Base-by-base conservation (phyloP, 2,797 vertebrate species). In the Carcharodon carcharias region DNA sequence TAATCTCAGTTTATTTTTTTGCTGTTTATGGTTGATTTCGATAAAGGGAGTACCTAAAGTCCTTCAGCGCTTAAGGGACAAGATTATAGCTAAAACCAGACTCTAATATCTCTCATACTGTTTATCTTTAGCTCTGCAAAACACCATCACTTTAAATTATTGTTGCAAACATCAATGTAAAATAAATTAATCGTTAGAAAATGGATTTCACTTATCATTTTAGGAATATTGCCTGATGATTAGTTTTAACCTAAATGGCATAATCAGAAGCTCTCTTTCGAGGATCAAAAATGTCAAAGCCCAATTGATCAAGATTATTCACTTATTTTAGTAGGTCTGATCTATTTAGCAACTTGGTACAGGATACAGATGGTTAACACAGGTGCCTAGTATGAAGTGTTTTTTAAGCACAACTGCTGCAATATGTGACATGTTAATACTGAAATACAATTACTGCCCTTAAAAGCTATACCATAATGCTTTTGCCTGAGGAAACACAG, bases 401-500 rank as follows among this genome's bases (percentile, higher is more conserved):
- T 95, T 94, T 93, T 7, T 54, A 71, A 35, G 65, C 65, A 50
- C 93, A 71, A 95, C 65, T 95, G 93, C 67, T 95, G 45, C 63
- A 67, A 95, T 71, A 95, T 71, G 65, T 50, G 67, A 95, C 58
- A 92, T 95, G 95, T 95, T 95, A 95, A 95, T 54, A 54, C 40
- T 54, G 67, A 67, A 67, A 69, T 69, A 95, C n/a, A 95, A 69
- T 95, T 71, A 71, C 89, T 92, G 14, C 65, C 93, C 67, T 45
- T 95, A 23, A 95, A 50, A 69, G 93, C 93, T 95, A 31, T 71
- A 54, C 65, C 50, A 14, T 71, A 50, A 28, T 54, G 67, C 67
- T 28, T 54, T 95, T 95, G 93, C 67, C 40, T 71, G 65, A 28
- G 45, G 96, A 97, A 97, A 96, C 28, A 96, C 45, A 28, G 35